Conservation (phyloP, 2,113 vertebrate genomes). For the Notechis scutatus region DNA sequence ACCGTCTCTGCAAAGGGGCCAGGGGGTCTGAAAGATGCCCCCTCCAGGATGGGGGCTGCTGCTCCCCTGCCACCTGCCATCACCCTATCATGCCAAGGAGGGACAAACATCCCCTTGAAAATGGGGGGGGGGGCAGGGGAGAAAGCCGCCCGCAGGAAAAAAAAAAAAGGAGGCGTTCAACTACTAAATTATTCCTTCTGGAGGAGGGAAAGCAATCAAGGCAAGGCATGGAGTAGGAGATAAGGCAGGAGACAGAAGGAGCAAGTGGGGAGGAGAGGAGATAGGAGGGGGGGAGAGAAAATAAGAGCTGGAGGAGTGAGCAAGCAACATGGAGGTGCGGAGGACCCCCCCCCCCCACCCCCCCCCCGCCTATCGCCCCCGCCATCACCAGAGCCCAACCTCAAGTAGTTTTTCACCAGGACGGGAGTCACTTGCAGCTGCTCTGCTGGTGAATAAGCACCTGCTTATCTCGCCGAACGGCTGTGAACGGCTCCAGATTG, state of each 20-base stretch:
- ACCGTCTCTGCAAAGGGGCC: rapidly evolving
- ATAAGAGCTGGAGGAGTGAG: conserved; percentile 18
- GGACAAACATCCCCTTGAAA: conserved; percentile 12
- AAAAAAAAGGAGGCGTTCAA: not conserved
- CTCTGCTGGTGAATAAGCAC: conserved; percentile 62
- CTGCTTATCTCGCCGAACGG: conserved; percentile 82
- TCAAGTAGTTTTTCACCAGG: conserved; percentile 79
- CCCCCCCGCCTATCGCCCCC: conserved; percentile 49
- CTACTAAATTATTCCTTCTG: conserved; percentile 40
- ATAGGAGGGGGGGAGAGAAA: conserved; percentile 30
- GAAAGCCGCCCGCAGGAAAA: not conserved
- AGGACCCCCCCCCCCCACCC: not conserved
- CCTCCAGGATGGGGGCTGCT: not conserved
- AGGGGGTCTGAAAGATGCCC: not conserved
- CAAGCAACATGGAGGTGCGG: conserved; percentile 28
- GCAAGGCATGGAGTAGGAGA: conserved; percentile 60
- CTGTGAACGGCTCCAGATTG: conserved; percentile 68
- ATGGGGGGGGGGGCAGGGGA: not conserved
- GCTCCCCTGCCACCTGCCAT: too few relatives aligned
- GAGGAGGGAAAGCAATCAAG: conserved; percentile 45
- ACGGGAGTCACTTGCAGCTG: conserved; percentile 68
- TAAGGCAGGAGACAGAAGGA: conserved; percentile 56
- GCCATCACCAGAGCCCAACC: conserved; percentile 70
- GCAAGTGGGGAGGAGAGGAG: conserved; percentile 34
- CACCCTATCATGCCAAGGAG: not conserved